A percentile compares a stretch with the other conserved stretches of the same genome.
Conservation (phyloP, 2,113 vertebrate species). For the Podilymbus podiceps region DNA sequence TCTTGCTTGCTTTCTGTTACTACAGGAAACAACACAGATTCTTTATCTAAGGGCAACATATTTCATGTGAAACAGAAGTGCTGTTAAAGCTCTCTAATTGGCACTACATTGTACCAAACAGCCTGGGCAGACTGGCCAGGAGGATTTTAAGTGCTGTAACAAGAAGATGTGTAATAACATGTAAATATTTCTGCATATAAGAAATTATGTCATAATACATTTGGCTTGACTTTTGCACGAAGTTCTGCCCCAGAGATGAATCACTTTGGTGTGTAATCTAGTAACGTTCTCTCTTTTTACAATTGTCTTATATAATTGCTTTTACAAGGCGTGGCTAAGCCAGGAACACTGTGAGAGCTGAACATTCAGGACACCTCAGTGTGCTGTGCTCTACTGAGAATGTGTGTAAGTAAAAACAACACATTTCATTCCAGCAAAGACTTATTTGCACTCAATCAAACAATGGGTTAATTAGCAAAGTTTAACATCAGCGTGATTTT, state of each 20-base stretch:
- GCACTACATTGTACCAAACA: neutral
- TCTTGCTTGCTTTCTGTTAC: neutral
- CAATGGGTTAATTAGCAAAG: neutral
- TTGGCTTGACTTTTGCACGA: neutral
- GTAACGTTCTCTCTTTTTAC: neutral
- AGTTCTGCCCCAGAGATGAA: conserved; percentile 43
- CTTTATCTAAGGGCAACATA: neutral
- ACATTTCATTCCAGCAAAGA: neutral
- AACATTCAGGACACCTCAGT: neutral
- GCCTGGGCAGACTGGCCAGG: neutral
- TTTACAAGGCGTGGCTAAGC: neutral
- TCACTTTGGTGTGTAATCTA: conserved; percentile 39
- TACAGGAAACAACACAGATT: neutral
- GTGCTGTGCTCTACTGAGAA: neutral
- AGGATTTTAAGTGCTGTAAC: neutral
- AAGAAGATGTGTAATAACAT: conserved; percentile 3
- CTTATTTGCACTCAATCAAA: neutral
- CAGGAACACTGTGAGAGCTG: neutral
- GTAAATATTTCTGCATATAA: conserved; percentile 6
- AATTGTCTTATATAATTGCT: neutral
- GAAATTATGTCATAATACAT: conserved; percentile 25
- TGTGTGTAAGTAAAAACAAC: neutral
- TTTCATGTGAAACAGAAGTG: neutral
- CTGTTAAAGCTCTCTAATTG: neutral
- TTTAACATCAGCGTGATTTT: neutral